Conservation (phyloP, 2,113 vertebrate species). For the Notarius quadriscutis region DNA sequence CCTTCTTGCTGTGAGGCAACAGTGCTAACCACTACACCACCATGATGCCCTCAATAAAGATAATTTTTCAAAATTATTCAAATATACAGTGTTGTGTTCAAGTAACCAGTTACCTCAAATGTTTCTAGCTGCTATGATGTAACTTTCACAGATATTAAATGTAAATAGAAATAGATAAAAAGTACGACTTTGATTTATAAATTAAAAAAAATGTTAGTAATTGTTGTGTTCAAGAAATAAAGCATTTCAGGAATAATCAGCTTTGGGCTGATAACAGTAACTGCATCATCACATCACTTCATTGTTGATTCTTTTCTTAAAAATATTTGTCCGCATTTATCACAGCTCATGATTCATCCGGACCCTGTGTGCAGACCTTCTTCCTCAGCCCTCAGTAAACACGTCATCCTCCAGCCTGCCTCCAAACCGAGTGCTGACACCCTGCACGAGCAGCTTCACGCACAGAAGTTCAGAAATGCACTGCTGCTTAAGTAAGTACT, state of each 20-base stretch:
- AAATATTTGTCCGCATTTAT: background rate
- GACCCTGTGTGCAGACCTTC: slow-evolving; percentile 52
- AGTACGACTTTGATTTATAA: too few relatives aligned
- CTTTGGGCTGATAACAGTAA: background rate
- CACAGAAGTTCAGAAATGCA: slow-evolving; percentile 95
- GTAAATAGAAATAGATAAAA: too few relatives aligned
- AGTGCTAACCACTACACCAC: too few relatives aligned
- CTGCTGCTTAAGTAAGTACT: slow-evolving; percentile 89
- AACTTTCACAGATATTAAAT: too few relatives aligned
- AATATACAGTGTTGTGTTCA: too few relatives aligned
- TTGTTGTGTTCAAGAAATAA: background rate
- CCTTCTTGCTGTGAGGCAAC: too few relatives aligned
- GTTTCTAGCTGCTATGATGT: too few relatives aligned
- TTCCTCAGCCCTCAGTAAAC: slow-evolving; percentile 50
- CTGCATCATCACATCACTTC: background rate
- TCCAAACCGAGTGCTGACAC: slow-evolving; percentile 88
- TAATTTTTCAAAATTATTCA: too few relatives aligned
- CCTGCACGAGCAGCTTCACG: slow-evolving; percentile 88
- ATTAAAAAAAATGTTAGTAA: too few relatives aligned
- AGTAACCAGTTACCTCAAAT: too few relatives aligned
- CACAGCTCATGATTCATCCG: slow-evolving; percentile 21
- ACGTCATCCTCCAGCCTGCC: slow-evolving; percentile 86
- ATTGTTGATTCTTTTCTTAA: background rate
- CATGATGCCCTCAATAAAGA: too few relatives aligned
- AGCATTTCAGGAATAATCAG: too few relatives aligned